These are phyloP conservation scores for Eupelmus urozonus DNA, from an alignment of 2,888 invertebrate genomes.

Conservation along the genomic window DNA sequence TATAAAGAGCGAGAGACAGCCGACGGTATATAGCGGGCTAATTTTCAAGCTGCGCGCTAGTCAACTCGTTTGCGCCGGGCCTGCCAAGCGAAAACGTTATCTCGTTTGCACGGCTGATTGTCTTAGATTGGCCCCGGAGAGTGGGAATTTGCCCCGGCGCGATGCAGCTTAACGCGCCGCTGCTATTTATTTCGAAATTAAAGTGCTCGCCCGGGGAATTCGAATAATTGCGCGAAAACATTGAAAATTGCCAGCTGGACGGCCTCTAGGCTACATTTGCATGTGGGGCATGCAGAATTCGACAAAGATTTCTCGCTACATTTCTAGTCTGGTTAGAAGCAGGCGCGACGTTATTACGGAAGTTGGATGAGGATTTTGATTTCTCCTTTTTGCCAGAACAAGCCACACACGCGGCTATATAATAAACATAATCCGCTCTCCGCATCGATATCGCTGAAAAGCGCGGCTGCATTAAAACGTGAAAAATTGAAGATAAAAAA, in stretches of 20 bases:
- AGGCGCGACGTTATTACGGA: conserved; percentile 5
- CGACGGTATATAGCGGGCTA: conserved; percentile 1
- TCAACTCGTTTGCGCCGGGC: conserved; percentile 41
- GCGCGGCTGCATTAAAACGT: not conserved
- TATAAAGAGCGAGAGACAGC: conserved; percentile 25
- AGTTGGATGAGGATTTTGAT: conserved; percentile 6
- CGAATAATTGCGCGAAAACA: conserved; percentile 44
- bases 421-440: too few relatives aligned
- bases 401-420: too few relatives aligned
- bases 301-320: not conserved
- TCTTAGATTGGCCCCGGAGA: conserved; percentile 49
- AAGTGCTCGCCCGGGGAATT: conserved; percentile 38
- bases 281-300: not conserved
- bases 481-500: not conserved
- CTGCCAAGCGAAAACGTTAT: conserved; percentile 52
- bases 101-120: conserved; percentile 54
- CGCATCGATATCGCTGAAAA: too few relatives aligned
- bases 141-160: not conserved
- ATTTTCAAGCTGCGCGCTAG: conserved; percentile 33
- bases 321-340: not conserved
- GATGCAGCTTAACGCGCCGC: conserved; percentile 12
- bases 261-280: not conserved
- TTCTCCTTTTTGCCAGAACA: not conserved
- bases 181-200: conserved; percentile 52
- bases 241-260: not conserved